Evolutionary conservation across 2,888 invertebrate species (phyloP), one percentile per base, ranked within the genome.

Genomic region (Rhingia campestris): DNA sequence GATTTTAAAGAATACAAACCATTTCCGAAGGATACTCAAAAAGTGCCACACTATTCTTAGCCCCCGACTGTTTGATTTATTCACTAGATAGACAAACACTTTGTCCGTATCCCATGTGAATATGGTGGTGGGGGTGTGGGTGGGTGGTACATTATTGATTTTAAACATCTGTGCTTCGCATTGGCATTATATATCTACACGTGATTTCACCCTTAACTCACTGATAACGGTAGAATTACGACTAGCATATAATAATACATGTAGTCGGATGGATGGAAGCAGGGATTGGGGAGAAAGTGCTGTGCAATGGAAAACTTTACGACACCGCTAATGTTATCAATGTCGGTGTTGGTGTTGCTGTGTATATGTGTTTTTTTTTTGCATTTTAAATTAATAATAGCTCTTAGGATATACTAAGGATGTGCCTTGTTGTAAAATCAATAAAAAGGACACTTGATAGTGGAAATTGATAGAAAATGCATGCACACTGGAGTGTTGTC

Each of bases 311-410:
- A 35, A 67, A 67, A 56, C 35, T 37, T 67, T 67, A 45, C 33
- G 33, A 32, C 41, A 39, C 51, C 47, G 70, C 58, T 43, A 70
- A 59, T 70, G 51, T 51, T 58, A 59, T 70, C 49, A 51, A 33
- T 4, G 12, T 30, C 2, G 22, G 22, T 22, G 22, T 22, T 22
- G 22, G 22, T 22, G 22, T 22, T 22, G 22, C 22, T 22, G 22
- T 22, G 22, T 22, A 22, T 22, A 2, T 22, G 22, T 22, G 22
- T 22, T 1, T 22, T 22, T 22, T 32, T 58, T 49, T 30, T 22
- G 2, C 9, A 7, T 9, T 30, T 30, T 47, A n/a, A 67, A 43
- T 54, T 33, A 56, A 37, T 47, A 69, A 56, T 35, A 56, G 37
- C 14, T 4, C 0, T 22, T 22, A 22, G 22, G 22, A 22, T 22